phyloP scores from a whole-genome alignment of 1,140 invertebrate species.

The Anastrepha obliqua region DNA sequence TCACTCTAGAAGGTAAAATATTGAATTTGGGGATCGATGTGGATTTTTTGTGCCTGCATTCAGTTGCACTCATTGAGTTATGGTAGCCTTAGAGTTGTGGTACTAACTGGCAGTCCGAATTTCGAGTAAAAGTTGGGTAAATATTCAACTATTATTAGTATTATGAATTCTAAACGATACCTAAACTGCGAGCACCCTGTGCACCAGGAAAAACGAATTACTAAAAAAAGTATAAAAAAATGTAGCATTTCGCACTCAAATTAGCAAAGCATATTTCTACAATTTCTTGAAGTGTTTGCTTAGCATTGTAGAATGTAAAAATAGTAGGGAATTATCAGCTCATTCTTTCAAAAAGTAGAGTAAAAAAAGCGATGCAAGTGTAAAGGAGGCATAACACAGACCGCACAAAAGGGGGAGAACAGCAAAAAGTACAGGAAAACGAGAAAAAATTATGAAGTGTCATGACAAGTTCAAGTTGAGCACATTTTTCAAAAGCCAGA shows the following conservation, averaged over 20 bases:
- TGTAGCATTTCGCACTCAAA: background rate
- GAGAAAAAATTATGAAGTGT: constrained; percentile 31
- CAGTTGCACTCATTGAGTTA: too few relatives aligned
- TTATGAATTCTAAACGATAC: background rate
- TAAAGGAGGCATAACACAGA: background rate
- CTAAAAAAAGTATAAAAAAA: background rate
- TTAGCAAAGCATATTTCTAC: constrained; percentile 20
- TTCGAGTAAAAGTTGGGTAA: too few relatives aligned
- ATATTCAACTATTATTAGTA: background rate
- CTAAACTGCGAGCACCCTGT: too few relatives aligned
- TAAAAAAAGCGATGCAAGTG: background rate
- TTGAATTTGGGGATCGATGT: too few relatives aligned
- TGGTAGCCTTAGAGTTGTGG: too few relatives aligned
- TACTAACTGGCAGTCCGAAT: too few relatives aligned
- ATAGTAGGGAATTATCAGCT: background rate
- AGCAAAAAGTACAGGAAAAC: background rate
- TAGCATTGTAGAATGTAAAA: background rate
- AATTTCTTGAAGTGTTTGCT: constrained; percentile 10
- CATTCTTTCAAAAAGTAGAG: background rate
- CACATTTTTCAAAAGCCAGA: background rate
- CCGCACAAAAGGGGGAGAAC: background rate
- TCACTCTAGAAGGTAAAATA: too few relatives aligned
- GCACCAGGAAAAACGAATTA: too few relatives aligned
- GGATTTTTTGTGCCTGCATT: too few relatives aligned
- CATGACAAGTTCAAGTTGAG: constrained; percentile 46